Percentiles rank a stretch among this genome's conserved stretches.
Conservation (phyloP, 1,140 invertebrate genomes). For the Calephelis virginiensis region DNA sequence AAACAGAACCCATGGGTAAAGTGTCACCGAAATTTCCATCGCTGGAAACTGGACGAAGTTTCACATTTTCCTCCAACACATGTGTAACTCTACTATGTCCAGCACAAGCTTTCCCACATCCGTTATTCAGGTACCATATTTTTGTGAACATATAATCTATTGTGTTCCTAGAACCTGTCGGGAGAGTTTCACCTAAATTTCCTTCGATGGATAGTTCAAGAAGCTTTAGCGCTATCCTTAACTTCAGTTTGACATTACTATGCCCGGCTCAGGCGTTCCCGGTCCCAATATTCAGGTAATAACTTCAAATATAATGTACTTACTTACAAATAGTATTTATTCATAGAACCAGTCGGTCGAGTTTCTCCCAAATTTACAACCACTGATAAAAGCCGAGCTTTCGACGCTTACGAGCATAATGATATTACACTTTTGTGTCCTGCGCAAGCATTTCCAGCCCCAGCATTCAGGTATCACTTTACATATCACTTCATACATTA, state of each 20-base stretch:
- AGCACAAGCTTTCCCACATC: conserved; percentile 83
- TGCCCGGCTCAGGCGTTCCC: conserved; percentile 85
- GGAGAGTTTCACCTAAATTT: conserved; percentile 83
- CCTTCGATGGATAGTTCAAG: conserved; percentile 81
- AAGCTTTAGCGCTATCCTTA: conserved; percentile 83
- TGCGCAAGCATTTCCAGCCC: conserved; percentile 85
- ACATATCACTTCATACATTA: conserved; percentile 38
- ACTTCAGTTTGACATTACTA: conserved; percentile 75
- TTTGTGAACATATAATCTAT: conserved; percentile 42
- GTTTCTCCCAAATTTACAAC: conserved; percentile 87
- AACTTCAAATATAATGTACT: conserved; percentile 23
- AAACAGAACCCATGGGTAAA: conserved; percentile 80
- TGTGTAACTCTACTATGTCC: conserved; percentile 79
- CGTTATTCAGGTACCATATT: conserved; percentile 68
- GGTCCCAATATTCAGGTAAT: conserved; percentile 83
- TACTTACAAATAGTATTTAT: conserved; percentile 40
- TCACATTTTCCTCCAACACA: conserved; percentile 64
- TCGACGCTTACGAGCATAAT: conserved; percentile 74
- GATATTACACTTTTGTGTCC: conserved; percentile 83
- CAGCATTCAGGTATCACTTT: conserved; percentile 82
- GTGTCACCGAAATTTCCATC: conserved; percentile 80
- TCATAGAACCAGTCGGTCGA: conserved; percentile 86
- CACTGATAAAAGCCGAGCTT: conserved; percentile 82
- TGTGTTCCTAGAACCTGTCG: conserved; percentile 83
- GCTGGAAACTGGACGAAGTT: conserved; percentile 80